Conservation (phyloP, 2,797 vertebrate species). For the Molossus molossus region DNA sequence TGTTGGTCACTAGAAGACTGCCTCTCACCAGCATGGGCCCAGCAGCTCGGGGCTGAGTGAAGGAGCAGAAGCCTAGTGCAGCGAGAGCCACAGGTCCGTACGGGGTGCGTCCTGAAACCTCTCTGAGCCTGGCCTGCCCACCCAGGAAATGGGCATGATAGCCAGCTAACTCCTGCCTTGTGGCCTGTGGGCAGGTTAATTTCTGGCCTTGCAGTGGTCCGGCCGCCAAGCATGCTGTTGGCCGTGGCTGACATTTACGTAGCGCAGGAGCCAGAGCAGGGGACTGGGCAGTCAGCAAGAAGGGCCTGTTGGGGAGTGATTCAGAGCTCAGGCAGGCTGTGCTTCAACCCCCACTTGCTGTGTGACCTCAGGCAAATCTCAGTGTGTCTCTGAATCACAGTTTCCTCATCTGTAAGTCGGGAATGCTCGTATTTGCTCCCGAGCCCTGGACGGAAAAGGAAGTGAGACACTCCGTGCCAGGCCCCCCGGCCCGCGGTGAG, state of each 20-base stretch:
- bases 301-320: background rate
- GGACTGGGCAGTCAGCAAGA: background rate
- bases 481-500: background rate
- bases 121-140: background rate
- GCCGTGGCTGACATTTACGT: background rate
- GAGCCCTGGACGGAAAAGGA: background rate
- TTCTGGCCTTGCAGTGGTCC: background rate
- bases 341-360: background rate
- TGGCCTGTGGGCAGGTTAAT: background rate
- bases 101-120: background rate
- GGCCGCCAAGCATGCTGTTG: background rate
- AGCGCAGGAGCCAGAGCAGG: background rate
- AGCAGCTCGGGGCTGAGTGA: background rate
- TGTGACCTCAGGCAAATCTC: background rate
- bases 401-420: background rate
- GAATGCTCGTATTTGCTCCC: background rate
- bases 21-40: background rate
- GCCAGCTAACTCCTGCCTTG: background rate
- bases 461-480: background rate
- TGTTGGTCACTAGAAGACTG: background rate
- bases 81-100: background rate
- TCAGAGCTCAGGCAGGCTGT: background rate
- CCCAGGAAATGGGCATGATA: background rate
- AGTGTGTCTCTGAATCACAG: background rate
- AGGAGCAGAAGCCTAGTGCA: background rate